Conservation (phyloP, 1,140 invertebrate species). For the Drosophila erecta region DNA sequence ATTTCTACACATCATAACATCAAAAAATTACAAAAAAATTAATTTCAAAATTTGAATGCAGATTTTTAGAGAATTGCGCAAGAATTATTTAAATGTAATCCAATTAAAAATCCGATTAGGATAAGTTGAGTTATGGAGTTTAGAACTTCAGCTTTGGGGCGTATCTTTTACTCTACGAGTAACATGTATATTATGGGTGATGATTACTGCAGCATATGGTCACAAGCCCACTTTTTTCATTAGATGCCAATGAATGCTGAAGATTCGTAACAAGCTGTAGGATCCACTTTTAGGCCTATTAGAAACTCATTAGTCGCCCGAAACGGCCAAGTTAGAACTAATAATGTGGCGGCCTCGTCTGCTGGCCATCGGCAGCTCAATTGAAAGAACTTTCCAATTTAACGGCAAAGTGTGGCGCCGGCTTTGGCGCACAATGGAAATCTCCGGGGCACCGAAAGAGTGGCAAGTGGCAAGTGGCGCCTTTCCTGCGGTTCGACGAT, state of each 20-base stretch:
- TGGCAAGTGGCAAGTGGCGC: constrained; percentile 19
- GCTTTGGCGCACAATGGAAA: background rate
- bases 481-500: constrained; percentile 6
- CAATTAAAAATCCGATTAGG: too few relatives aligned
- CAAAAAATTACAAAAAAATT: too few relatives aligned
- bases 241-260: constrained; percentile 21
- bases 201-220: constrained; percentile 31
- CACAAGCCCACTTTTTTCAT: constrained; percentile 55
- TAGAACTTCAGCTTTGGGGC: too few relatives aligned
- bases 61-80: too few relatives aligned
- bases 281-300: constrained; percentile 65
- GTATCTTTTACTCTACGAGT: too few relatives aligned
- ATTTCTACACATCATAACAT: too few relatives aligned
- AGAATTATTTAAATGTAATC: too few relatives aligned
- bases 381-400: constrained; percentile 75
- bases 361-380: constrained; percentile 33
- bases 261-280: constrained; percentile 19
- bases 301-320: constrained; percentile 73
- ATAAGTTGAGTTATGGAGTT: too few relatives aligned
- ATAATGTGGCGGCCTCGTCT: constrained; percentile 61
- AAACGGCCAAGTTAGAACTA: constrained; percentile 71
- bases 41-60: too few relatives aligned
- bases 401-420: constrained; percentile 41
- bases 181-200: background rate
- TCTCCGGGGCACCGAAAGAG: constrained; percentile 12